Evolutionary conservation across 2,888 invertebrate genomes (phyloP).

Genomic region (Coelopa pilipes): DNA sequence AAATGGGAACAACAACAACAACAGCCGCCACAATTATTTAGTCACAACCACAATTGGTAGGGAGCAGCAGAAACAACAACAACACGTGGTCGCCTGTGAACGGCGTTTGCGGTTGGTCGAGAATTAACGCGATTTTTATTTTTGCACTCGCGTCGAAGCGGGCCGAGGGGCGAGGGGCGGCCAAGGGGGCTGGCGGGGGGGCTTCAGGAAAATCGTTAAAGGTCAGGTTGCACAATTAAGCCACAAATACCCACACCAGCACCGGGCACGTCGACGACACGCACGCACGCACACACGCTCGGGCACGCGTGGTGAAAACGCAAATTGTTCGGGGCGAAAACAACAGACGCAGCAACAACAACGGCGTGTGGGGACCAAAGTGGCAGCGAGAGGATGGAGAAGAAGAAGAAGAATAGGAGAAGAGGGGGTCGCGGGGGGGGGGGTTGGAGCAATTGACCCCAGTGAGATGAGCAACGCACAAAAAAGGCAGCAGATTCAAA

Average conservation of each 20-base stretch:
- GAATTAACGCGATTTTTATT: not conserved
- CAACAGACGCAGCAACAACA: not conserved
- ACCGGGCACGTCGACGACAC: not conserved
- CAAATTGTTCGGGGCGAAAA: not conserved
- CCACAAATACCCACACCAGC: not conserved
- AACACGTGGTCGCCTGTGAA: not conserved
- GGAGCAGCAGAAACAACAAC: slow-evolving; percentile 17
- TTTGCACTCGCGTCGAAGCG: not conserved
- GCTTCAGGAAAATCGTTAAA: not conserved
- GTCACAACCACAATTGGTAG: not conserved
- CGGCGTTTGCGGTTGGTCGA: not conserved
- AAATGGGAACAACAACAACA: too few species aligned
- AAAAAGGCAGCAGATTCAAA: too few species aligned
- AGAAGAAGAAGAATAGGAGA: too few species aligned
- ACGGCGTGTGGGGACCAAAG: not conserved
- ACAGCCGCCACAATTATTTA: too few species aligned
- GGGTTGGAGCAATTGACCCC: too few species aligned
- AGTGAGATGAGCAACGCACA: too few species aligned
- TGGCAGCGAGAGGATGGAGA: not conserved
- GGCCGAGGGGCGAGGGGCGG: not conserved
- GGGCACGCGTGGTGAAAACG: not conserved
- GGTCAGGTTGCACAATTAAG: slow-evolving; percentile 4
- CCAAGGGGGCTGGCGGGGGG: not conserved
- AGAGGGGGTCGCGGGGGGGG: too few species aligned
- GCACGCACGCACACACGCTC: not conserved